These are phyloP conservation scores for Drosophila grimshawi DNA, from an alignment of 1,140 invertebrate genomes.

Conservation along the genomic window DNA sequence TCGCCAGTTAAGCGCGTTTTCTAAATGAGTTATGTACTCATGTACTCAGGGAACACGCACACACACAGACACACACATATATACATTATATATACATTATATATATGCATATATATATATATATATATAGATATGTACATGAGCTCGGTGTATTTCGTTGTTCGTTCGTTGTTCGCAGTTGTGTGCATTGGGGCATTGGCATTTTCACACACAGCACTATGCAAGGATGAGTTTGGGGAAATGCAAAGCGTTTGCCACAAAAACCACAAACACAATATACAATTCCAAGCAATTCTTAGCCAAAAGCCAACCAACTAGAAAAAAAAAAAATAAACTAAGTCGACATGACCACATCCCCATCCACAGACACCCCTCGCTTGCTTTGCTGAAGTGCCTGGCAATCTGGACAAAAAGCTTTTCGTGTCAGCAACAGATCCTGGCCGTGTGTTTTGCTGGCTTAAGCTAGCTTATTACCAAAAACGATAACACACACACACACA, in stretches of 20 bases:
- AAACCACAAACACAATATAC: conserved; percentile 32
- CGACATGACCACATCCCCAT: not conserved
- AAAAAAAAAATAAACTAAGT: not conserved
- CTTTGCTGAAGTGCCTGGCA: conserved; percentile 35
- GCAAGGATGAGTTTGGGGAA: conserved; percentile 25
- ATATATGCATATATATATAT: not conserved
- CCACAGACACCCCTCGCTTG: not conserved
- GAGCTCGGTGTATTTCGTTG: not conserved
- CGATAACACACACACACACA: conserved; percentile 40
- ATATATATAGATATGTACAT: not conserved
- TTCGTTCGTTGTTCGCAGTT: not conserved
- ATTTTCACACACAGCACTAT: conserved; percentile 32
- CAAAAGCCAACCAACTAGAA: conserved; percentile 1
- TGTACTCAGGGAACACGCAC: conserved; percentile 6
- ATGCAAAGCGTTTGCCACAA: conserved; percentile 39
- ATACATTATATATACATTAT: too few species aligned
- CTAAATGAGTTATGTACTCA: conserved; percentile 69
- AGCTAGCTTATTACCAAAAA: conserved; percentile 44
- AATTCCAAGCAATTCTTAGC: conserved; percentile 10
- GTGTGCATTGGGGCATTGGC: conserved; percentile 52
- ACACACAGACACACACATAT: not conserved
- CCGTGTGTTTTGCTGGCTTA: conserved; percentile 38
- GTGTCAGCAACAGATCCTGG: conserved; percentile 53
- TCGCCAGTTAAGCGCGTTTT: conserved; percentile 46
- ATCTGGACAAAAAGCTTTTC: conserved; percentile 54